Percentiles rank a stretch among this genome's conserved stretches.
Conservation (phyloP, 1,140 invertebrate genomes). For the Neodiprion virginianus region DNA sequence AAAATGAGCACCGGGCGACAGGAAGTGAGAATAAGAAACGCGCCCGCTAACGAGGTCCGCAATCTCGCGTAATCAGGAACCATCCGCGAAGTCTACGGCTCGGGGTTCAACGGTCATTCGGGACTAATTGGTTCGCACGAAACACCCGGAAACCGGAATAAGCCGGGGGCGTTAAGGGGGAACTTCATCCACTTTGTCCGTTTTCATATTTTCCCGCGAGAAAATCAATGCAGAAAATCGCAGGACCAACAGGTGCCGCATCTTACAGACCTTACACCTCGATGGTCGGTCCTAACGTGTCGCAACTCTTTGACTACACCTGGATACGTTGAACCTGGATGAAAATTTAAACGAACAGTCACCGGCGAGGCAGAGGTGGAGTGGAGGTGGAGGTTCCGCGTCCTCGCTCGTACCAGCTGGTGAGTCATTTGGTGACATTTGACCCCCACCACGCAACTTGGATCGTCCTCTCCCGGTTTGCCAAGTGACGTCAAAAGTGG, state of each 20-base stretch:
- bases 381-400: background rate
- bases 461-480: conserved; percentile 23
- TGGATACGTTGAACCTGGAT: background rate
- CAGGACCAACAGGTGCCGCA: too few species aligned
- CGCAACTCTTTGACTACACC: too few species aligned
- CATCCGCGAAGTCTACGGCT: too few species aligned
- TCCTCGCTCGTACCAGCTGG: conserved; percentile 25
- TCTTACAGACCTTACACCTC: too few species aligned
- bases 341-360: background rate
- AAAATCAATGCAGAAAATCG: too few species aligned
- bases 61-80: too few species aligned
- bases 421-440: conserved; percentile 53
- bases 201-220: background rate
- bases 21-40: background rate
- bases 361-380: background rate
- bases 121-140: background rate
- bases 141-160: background rate
- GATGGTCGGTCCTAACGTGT: too few species aligned
- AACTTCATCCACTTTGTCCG: too few species aligned
- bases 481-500: conserved; percentile 36
- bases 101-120: too few species aligned
- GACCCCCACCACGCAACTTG: conserved; percentile 40
- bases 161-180: too few species aligned
- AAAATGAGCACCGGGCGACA: background rate
- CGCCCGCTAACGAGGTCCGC: background rate